phyloP scores from a whole-genome alignment of 37 sponge, comb jelly and placozoan genomes.

The Oopsacas minuta region DNA sequence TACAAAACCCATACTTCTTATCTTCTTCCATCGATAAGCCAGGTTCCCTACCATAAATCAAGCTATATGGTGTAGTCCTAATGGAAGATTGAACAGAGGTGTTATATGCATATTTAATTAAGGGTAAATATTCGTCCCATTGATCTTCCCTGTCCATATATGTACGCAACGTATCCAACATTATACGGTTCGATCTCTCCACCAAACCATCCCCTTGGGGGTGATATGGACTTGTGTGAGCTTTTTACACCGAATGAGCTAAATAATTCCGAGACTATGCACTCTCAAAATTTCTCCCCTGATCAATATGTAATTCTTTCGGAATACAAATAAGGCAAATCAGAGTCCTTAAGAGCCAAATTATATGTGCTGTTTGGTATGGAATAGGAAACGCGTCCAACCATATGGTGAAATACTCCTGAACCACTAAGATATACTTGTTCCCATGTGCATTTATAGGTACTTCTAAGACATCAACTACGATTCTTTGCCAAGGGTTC shows the following conservation, averaged over 20 bases:
- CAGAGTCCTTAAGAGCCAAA: conserved; percentile 12
- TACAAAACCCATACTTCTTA: neutral
- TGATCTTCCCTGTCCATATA: conserved; percentile 30
- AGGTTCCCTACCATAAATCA: conserved; percentile 39
- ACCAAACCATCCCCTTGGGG: conserved; percentile 56
- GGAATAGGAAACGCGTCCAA: conserved; percentile 35
- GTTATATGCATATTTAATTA: conserved; percentile 33
- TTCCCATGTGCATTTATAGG: conserved; percentile 30
- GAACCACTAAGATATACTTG: conserved; percentile 33
- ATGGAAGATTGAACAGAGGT: conserved; percentile 29
- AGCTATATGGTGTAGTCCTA: conserved; percentile 30
- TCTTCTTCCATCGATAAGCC: neutral
- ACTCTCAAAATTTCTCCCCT: conserved; percentile 44
- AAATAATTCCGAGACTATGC: conserved; percentile 21
- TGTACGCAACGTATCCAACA: conserved; percentile 30
- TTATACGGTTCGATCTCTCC: conserved; percentile 35
- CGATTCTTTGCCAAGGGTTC: conserved; percentile 32
- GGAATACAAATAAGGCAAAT: conserved; percentile 22
- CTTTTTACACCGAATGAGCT: conserved; percentile 37
- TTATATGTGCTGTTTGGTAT: conserved; percentile 30
- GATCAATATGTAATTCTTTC: conserved; percentile 34
- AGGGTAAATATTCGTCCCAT: conserved; percentile 44
- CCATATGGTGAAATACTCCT: conserved; percentile 47
- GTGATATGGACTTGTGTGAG: conserved; percentile 30
- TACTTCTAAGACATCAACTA: conserved; percentile 34